Percentiles rank a stretch among this genome's conserved stretches.
phyloP scores from a whole-genome alignment of 1,140 invertebrate genomes.

The Paraescarpia echinospica region DNA sequence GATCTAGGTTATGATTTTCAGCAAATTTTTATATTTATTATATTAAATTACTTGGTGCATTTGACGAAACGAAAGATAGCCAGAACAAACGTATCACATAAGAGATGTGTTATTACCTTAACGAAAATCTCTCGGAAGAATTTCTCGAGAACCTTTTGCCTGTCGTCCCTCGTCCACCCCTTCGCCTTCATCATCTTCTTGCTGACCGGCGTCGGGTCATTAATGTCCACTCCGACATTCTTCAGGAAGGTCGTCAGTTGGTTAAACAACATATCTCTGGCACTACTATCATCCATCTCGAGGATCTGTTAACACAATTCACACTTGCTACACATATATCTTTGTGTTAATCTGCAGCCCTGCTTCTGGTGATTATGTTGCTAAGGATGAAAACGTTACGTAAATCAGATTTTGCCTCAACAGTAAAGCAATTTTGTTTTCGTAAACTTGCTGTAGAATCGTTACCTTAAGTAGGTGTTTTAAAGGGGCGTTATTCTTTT shows the following conservation, averaged over 20 bases:
- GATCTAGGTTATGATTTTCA: too few species aligned
- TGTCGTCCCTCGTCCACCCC: conserved; percentile 58
- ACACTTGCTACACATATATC: conserved; percentile 20
- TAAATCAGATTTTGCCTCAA: too few species aligned
- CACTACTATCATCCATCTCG: background rate
- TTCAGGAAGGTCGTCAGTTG: background rate
- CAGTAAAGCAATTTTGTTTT: too few species aligned
- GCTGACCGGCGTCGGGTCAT: conserved; percentile 25
- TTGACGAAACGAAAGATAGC: background rate
- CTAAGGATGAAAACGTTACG: too few species aligned
- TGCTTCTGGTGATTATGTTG: background rate
- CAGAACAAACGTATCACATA: background rate
- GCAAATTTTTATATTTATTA: too few species aligned
- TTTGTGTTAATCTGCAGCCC: background rate
- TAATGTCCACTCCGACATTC: background rate
- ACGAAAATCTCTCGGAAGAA: conserved; percentile 64
- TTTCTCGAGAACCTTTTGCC: conserved; percentile 60
- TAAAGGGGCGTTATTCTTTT: too few species aligned
- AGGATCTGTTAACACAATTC: background rate
- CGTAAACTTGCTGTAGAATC: too few species aligned
- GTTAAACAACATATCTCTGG: background rate
- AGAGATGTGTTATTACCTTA: conserved; percentile 43
- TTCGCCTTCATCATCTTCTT: conserved; percentile 49
- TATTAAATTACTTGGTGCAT: background rate
- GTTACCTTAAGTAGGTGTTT: too few species aligned